These are phyloP conservation scores for Mirounga angustirostris DNA, from an alignment of 2,113 vertebrate species.

Conservation along the genomic window DNA sequence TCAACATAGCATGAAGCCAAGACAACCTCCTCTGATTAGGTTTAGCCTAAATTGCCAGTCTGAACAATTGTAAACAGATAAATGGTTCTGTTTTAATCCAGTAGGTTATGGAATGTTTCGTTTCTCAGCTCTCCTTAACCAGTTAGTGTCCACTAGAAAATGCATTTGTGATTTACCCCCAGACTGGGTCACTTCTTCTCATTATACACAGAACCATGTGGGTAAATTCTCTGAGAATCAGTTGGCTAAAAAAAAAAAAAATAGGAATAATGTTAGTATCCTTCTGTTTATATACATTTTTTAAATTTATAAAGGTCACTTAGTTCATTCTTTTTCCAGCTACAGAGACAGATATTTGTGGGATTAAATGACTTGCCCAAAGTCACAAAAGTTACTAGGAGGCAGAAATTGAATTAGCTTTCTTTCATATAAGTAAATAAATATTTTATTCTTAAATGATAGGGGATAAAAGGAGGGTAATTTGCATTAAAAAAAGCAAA, in stretches of 20 bases:
- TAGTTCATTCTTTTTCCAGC: background rate
- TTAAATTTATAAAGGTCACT: background rate
- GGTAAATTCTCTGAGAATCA: background rate
- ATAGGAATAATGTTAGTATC: background rate
- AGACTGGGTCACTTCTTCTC: background rate
- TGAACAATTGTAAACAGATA: background rate
- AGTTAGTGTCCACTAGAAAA: background rate
- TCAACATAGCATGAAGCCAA: background rate
- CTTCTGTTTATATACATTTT: background rate
- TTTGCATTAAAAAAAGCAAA: background rate
- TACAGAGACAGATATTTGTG: background rate
- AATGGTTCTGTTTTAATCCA: background rate
- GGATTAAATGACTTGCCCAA: background rate
- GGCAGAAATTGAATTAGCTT: constrained; percentile 17
- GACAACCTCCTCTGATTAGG: background rate
- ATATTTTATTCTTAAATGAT: background rate
- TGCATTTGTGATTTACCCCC: background rate
- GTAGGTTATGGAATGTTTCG: background rate
- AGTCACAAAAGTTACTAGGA: constrained; percentile 1
- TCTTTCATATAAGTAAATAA: constrained; percentile 16
- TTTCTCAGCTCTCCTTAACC: background rate
- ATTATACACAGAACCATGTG: background rate
- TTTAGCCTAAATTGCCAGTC: background rate
- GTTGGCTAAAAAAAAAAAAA: background rate
- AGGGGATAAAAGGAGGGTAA: background rate